Conservation (phyloP, 92 coral and sea anemone species). For the Blastomussa wellsi region DNA sequence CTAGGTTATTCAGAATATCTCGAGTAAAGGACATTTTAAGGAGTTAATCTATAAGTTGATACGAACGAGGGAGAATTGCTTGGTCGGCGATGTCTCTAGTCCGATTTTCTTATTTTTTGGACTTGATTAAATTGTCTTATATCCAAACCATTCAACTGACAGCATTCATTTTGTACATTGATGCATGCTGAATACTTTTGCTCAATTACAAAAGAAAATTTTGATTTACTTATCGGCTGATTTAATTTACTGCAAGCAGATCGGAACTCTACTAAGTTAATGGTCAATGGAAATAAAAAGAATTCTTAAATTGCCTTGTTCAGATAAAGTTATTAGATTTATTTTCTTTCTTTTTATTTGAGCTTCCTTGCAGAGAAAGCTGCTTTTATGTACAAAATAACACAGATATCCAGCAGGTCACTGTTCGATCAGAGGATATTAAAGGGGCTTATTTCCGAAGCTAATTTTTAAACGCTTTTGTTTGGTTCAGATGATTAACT, state of each 20-base stretch:
- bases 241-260: constrained; percentile 32
- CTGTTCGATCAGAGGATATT: constrained; percentile 39
- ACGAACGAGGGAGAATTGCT: not conserved
- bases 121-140: constrained; percentile 8
- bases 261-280: constrained; percentile 43
- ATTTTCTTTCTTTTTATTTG: constrained; percentile 16
- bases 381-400: constrained; percentile 10
- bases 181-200: constrained; percentile 6
- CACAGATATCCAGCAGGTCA: constrained; percentile 36
- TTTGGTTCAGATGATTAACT: constrained; percentile 37
- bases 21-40: not conserved
- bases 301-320: constrained; percentile 30
- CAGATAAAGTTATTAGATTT: constrained; percentile 41
- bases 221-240: constrained; percentile 28
- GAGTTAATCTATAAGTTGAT: not conserved
- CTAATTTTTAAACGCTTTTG: constrained; percentile 47
- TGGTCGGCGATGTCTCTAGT: not conserved
- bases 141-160: constrained; percentile 3
- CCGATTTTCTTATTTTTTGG: not conserved
- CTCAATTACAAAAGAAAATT: constrained; percentile 43
- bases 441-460: constrained; percentile 45
- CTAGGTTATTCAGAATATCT: too few species aligned
- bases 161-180: not conserved
- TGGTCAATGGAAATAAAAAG: constrained; percentile 28
- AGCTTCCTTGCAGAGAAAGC: constrained; percentile 25